phyloP scores from a whole-genome alignment of 2,113 vertebrate genomes.

The Ceuthmochares aereus region DNA sequence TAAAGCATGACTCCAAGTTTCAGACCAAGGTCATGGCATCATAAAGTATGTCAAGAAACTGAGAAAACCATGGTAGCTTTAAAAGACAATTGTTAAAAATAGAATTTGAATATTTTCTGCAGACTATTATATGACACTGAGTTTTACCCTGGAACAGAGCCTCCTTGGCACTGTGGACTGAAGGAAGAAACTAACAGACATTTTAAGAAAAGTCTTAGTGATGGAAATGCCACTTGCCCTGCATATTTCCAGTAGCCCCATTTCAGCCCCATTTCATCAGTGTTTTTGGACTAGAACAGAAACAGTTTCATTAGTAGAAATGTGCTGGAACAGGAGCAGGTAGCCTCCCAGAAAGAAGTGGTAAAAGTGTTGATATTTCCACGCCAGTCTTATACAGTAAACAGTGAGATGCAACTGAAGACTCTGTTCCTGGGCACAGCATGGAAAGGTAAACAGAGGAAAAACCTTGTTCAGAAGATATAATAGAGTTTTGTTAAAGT shows the following conservation, averaged over 20 bases:
- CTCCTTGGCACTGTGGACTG: neutral
- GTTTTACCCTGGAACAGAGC: neutral
- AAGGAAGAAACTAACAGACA: neutral
- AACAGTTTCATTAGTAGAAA: neutral
- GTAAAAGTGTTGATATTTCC: neutral
- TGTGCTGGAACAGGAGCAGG: neutral
- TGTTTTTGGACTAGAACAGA: neutral
- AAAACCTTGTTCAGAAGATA: neutral
- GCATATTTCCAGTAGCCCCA: neutral
- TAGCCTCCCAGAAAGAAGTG: neutral
- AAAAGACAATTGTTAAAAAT: neutral
- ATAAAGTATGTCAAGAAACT: neutral
- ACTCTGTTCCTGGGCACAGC: neutral
- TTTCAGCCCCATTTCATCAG: neutral
- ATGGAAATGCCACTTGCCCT: neutral
- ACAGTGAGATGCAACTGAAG: neutral
- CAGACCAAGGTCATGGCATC: neutral
- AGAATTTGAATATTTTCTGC: neutral
- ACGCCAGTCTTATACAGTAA: neutral
- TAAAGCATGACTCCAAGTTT: neutral
- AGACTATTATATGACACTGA: neutral
- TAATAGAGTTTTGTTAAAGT: neutral
- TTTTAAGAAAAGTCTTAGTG: neutral
- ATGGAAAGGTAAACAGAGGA: neutral
- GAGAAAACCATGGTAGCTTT: neutral